Percentiles rank a stretch among this genome's conserved stretches.
Evolutionary conservation across 1,140 invertebrate genomes (phyloP).

Genomic region (Harpegnathos saltator): DNA sequence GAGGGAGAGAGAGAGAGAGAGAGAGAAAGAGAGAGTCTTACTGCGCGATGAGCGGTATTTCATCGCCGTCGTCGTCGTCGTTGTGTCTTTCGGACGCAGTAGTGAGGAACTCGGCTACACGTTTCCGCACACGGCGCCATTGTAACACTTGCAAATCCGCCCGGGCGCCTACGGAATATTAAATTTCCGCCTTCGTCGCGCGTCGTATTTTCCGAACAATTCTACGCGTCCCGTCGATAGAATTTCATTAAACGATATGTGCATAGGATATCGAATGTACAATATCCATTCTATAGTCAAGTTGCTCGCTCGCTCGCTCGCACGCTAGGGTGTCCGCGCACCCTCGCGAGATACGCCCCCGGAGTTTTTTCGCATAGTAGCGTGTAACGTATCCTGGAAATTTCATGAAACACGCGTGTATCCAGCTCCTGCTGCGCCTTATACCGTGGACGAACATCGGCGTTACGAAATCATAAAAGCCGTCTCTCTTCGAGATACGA

Average conservation of each 20-base stretch:
- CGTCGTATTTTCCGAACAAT: conserved; percentile 30
- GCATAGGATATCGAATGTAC: conserved; percentile 24
- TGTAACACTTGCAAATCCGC: conserved; percentile 33
- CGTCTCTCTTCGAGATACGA: neutral
- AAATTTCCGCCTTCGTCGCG: conserved; percentile 36
- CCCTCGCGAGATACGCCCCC: neutral
- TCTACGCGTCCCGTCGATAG: conserved; percentile 37
- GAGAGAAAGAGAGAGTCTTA: neutral
- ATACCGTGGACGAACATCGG: neutral
- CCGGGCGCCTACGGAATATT: conserved; percentile 38
- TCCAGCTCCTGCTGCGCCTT: neutral
- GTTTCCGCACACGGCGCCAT: neutral
- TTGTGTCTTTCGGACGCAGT: neutral
- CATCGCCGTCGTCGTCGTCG: neutral
- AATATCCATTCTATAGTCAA: neutral
- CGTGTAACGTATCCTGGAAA: conserved; percentile 19
- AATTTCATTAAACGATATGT: conserved; percentile 39
- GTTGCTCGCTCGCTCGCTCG: neutral
- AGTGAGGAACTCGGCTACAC: neutral
- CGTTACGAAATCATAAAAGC: conserved; percentile 4
- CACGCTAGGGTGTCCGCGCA: no score
- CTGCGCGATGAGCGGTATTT: neutral
- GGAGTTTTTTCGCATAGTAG: conserved; percentile 1
- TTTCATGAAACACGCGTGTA: conserved; percentile 17
- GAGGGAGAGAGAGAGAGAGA: no score